A percentile compares a stretch with the other conserved stretches of the same genome.
phyloP scores from a whole-genome alignment of 1,140 invertebrate genomes.

The Halictus rubicundus region DNA sequence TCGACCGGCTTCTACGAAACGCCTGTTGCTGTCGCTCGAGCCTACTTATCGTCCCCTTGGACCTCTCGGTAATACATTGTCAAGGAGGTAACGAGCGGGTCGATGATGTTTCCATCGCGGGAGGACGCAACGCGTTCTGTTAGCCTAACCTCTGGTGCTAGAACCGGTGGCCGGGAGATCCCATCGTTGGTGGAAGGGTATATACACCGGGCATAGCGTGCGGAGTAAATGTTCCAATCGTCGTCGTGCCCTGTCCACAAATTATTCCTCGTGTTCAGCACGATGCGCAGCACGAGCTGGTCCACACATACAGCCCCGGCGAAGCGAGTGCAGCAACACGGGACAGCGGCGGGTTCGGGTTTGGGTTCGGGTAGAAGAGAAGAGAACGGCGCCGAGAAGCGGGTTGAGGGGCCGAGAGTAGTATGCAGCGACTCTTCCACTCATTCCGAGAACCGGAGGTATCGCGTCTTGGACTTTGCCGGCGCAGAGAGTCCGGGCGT shows the following conservation, averaged over 20 bases:
- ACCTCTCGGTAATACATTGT: no score
- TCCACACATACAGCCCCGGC: constrained; percentile 44
- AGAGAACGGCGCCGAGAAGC: constrained; percentile 13
- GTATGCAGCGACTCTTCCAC: constrained; percentile 58
- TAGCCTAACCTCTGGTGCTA: constrained; percentile 40
- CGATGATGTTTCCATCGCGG: constrained; percentile 29
- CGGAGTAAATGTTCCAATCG: constrained; percentile 69
- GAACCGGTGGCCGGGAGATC: constrained; percentile 58
- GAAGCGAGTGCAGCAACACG: background rate
- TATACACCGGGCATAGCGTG: constrained; percentile 59
- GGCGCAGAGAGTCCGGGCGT: constrained; percentile 47
- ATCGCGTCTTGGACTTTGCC: constrained; percentile 61
- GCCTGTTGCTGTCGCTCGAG: no score
- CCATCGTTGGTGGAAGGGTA: constrained; percentile 57
- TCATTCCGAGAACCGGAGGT: constrained; percentile 71
- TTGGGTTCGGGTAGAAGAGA: background rate
- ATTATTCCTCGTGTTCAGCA: constrained; percentile 76
- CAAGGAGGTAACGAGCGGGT: background rate
- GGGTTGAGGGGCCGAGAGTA: constrained; percentile 9
- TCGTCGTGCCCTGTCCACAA: constrained; percentile 76
- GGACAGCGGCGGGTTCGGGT: background rate
- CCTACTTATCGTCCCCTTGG: background rate
- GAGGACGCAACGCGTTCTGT: constrained; percentile 22
- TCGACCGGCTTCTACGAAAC: background rate
- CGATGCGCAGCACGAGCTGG: constrained; percentile 65